Evolutionary conservation across 1,140 invertebrate species (phyloP).

Genomic region (Tetragonula clypearis): DNA sequence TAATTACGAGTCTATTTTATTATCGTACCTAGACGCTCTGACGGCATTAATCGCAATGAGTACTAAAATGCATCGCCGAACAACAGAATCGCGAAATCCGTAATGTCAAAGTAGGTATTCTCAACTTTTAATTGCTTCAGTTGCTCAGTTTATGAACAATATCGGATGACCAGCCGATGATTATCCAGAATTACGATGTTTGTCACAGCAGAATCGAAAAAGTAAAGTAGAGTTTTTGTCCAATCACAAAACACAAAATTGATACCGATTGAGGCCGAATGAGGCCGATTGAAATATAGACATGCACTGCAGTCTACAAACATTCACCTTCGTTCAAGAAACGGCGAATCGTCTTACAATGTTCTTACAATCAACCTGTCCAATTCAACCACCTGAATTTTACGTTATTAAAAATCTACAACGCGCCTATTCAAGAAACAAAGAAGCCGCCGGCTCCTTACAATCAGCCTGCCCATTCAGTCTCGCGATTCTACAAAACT

Average conservation of each 20-base stretch:
- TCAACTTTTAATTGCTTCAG: background rate
- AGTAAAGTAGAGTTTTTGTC: too few relatives aligned
- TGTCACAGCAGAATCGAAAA: background rate
- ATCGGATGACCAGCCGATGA: background rate
- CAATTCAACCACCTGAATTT: background rate
- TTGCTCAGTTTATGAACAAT: background rate
- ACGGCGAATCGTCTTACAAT: background rate
- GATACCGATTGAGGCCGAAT: too few relatives aligned
- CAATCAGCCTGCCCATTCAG: background rate
- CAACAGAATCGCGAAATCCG: background rate
- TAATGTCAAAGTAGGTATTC: background rate
- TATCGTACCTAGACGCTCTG: background rate
- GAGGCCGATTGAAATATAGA: too few relatives aligned
- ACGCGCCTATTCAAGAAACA: background rate
- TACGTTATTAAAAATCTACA: background rate
- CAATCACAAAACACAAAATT: too few relatives aligned
- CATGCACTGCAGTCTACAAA: too few relatives aligned
- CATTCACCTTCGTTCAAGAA: background rate
- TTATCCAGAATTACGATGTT: background rate
- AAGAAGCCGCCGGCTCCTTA: background rate
- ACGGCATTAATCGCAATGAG: background rate
- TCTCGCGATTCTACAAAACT: background rate
- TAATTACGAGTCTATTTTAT: conserved; percentile 11
- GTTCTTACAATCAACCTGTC: background rate
- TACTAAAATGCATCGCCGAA: background rate